Base-by-base conservation (phyloP, 2,888 invertebrate species). In the Lasiommata megera region DNA sequence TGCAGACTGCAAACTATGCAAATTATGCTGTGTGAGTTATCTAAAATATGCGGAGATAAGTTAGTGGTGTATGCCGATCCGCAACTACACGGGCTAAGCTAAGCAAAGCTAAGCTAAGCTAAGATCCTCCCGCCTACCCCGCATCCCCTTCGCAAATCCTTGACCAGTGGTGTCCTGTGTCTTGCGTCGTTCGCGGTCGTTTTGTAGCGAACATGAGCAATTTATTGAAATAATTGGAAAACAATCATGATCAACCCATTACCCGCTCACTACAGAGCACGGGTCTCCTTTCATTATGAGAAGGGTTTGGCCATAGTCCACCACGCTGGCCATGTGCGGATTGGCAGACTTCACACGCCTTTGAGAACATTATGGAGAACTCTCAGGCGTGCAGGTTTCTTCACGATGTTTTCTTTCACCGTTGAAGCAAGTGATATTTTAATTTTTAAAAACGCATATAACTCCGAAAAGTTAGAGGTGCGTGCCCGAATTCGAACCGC, bases 1-100 rank as follows among this genome's bases (percentile, higher is more conserved):
- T 46, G 46, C 46, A 46, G 29, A 46, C 46, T n/a, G 46, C 46
- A 46, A 46, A 16, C 29, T 46, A 46, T 43, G 43, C 23, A 23
- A 43, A 28, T 23, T 43, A 28, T 23, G 38, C 38, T 38, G 16
- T 38, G 38, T 38, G 38, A 43, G 41, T 23, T 43, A 23, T 23
- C 41, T 43, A 23, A 43, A 46, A 29, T 46, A 46, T 46, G 43
- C 28, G 43, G 23, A 28, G 43, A 5, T 43, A 43, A n/a, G 43
- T 43, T 43, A 43, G 43, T 43, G 18, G 43, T 43, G 43, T 43
- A 43, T 43, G 43, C 43, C 43, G 43, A 43, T 43, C 23, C 43
- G 43, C 43, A 43, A 23, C 43, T 43, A 43, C 43, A 12, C 43
- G 43, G 23, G 43, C 43, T 43, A 43, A 28, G 43, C 43, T 43